Evolutionary conservation across 2,113 vertebrate genomes (phyloP).

Genomic region (Zootoca vivipara): DNA sequence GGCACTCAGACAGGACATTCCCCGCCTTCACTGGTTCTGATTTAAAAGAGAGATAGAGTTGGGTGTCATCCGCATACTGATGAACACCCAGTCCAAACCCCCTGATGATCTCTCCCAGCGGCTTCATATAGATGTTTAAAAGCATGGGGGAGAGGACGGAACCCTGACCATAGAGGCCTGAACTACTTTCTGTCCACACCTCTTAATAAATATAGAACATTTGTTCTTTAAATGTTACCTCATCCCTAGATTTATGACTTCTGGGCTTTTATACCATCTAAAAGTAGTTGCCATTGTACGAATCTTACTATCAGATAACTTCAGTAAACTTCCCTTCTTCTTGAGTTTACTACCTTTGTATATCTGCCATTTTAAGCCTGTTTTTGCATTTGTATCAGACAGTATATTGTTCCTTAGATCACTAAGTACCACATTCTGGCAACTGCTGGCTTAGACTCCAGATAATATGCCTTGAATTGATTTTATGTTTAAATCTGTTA

Average conservation of each 20-base stretch:
- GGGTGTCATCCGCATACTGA: too few species aligned
- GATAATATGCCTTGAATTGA: slow-evolving; percentile 13
- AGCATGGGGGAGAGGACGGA: too few species aligned
- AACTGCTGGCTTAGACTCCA: neutral
- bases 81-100: too few species aligned
- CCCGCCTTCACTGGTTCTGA: too few species aligned
- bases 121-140: too few species aligned
- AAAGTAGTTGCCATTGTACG: neutral
- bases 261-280: neutral
- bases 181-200: too few species aligned
- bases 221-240: neutral
- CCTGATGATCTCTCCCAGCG: too few species aligned
- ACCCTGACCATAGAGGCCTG: too few species aligned
- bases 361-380: neutral
- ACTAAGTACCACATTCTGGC: neutral
- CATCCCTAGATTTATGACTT: neutral
- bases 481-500: neutral
- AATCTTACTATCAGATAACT: neutral
- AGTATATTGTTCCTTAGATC: neutral
- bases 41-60: too few species aligned
- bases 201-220: neutral
- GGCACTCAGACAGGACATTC: too few species aligned
- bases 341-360: neutral
- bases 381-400: neutral
- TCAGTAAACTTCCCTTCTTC: neutral